These are phyloP conservation scores for Hemicrepidius hirtus DNA, from an alignment of 2,888 invertebrate genomes.

Conservation along the genomic window DNA sequence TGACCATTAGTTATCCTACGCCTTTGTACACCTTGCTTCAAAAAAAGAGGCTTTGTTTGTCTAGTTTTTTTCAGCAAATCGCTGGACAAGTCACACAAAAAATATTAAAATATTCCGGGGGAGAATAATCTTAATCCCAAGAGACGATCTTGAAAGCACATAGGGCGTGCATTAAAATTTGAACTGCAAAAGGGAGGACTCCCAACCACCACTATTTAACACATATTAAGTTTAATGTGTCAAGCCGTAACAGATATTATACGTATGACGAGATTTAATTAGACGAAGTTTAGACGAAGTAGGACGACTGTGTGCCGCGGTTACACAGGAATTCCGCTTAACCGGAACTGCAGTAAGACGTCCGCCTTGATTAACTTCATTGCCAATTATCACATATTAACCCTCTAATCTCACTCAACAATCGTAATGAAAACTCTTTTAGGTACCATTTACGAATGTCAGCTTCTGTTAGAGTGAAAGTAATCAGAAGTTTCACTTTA, in stretches of 20 bases:
- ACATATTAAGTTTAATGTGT: conserved; percentile 48
- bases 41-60: conserved; percentile 23
- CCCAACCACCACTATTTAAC: conserved; percentile 28
- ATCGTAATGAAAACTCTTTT: conserved; percentile 33
- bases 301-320: conserved; percentile 52
- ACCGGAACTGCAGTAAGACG: conserved; percentile 56
- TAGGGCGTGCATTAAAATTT: conserved; percentile 22
- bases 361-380: conserved; percentile 55
- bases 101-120: background rate
- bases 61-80: conserved; percentile 9
- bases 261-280: conserved; percentile 55
- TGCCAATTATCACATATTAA: conserved; percentile 57
- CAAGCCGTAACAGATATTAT: conserved; percentile 46
- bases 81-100: background rate
- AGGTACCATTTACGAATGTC: background rate
- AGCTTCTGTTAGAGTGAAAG: conserved; percentile 1
- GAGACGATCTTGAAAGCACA: background rate
- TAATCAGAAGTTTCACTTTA: conserved; percentile 13
- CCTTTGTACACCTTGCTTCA: conserved; percentile 23
- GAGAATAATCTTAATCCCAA: background rate
- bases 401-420: conserved; percentile 39
- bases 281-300: conserved; percentile 53
- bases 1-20: conserved; percentile 32
- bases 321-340: conserved; percentile 46
- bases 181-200: conserved; percentile 30